These are phyloP conservation scores for Drosophila macrospina DNA, from an alignment of 2,888 invertebrate genomes.

Conservation along the genomic window DNA sequence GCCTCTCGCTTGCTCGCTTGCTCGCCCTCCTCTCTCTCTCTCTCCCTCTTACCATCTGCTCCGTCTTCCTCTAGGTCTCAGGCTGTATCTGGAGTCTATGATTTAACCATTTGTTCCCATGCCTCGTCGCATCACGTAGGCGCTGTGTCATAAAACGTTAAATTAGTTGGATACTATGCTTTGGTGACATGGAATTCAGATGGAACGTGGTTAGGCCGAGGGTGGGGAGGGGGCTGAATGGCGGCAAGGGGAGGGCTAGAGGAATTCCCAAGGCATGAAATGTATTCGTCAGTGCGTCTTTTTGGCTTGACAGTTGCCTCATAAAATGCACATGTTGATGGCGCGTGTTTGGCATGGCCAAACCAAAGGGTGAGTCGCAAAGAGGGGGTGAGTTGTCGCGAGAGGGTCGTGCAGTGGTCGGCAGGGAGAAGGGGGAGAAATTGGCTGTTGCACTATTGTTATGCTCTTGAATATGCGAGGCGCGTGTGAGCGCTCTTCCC, in stretches of 20 bases:
- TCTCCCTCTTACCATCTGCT: neutral
- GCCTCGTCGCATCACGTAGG: slow-evolving; percentile 69
- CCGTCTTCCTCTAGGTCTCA: neutral
- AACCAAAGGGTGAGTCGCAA: slow-evolving; percentile 23
- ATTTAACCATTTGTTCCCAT: slow-evolving; percentile 75
- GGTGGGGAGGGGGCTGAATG: too few relatives aligned
- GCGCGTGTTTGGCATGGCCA: slow-evolving; percentile 74
- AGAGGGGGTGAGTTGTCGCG: neutral
- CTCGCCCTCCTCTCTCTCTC: neutral
- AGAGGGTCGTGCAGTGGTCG: too few relatives aligned
- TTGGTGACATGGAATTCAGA: slow-evolving; percentile 32
- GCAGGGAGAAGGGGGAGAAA: neutral
- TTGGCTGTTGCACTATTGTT: slow-evolving; percentile 46
- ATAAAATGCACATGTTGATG: slow-evolving; percentile 80
- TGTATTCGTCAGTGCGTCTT: slow-evolving; percentile 52
- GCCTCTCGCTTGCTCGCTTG: neutral
- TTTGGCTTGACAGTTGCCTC: slow-evolving; percentile 56
- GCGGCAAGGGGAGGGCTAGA: neutral
- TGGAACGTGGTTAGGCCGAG: neutral
- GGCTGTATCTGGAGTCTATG: slow-evolving; percentile 56
- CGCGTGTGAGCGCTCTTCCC: slow-evolving; percentile 23
- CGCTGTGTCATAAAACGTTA: slow-evolving; percentile 77
- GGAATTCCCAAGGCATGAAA: slow-evolving; percentile 63
- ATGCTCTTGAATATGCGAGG: slow-evolving; percentile 43
- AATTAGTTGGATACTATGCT: slow-evolving; percentile 73